Evolutionary conservation across 2,797 vertebrate species (phyloP), one percentile per base, ranked within the genome.

Genomic region (Okamejei kenojei): DNA sequence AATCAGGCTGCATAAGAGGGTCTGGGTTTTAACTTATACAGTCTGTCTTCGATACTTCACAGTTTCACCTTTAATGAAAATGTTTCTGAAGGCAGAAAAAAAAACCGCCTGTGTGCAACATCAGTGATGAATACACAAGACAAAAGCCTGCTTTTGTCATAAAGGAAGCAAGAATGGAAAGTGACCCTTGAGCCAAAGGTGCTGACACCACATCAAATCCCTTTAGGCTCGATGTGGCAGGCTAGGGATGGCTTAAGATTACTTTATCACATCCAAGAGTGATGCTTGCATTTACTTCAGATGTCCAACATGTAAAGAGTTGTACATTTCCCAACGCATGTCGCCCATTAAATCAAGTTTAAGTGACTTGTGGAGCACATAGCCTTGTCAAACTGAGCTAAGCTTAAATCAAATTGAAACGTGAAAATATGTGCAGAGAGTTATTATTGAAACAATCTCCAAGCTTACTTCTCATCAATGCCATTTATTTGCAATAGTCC

Each of bases 131-230:
- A 98, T 97, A 97, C 96, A 96, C 96, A 95, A 96, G 96, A 96
- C 95, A 95, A 93, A 94, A 94, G 93, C 96, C 93, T 79, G 94
- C 95, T 95, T 98, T 98, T 99, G 97, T 98, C 97, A 96, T 96
- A 97, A 97, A 96, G 96, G 97, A 97, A 96, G 97, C 96, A 97
- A 98, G 97, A 98, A 96, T 96, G 97, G 97, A 98, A 96, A 96
- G 94, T 98, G 98, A 99, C 97, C 98, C 95, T 86, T 0, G 95
- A 98, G 98, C 97, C 98, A 98, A 99, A 99, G 98, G 98, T 98
- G 97, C 95, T 97, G 98, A 99, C 98, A 98, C 97, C 96, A 97
- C 97, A 97, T 98, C 97, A 98, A 98, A 98, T 98, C 98, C 98
- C 98, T 98, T 98, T 98, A 98, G 98, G 96, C 96, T 96, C 97